Evolutionary conservation across 2,797 vertebrate species (phyloP), one percentile per base, ranked within the genome.

Genomic region (Pitangus sulphuratus): DNA sequence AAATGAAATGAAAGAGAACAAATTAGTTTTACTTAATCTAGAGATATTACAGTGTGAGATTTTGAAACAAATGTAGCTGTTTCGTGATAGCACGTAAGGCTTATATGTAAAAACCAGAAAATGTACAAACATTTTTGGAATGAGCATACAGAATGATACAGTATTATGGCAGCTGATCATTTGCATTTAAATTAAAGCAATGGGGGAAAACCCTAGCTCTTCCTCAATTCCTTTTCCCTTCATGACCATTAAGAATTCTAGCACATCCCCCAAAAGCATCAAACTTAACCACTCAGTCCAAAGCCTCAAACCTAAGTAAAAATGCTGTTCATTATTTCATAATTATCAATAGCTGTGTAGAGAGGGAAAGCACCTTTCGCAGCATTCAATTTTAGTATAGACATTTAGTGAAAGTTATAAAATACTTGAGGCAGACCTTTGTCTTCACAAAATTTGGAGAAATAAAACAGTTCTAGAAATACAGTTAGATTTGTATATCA

Each of bases 201-300:
- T 3, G 2, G 14, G 12, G 12, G 5, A 65, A 90, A 66, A 0
- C 1, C 4, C 4, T 16, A 64, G 24, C 9, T 61, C 31, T 40
- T 80, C 6, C 15, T 15, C 24, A 84, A 5, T 15, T 72, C 11
- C 24, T 84, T 53, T n/a, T 75, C 15, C 28, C 35, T 84, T 61
- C 33, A 48, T 4, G 37, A 83, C 14, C 22, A 60, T 25, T 69
- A 79, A n/a, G 70, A 87, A 54, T 40, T 76, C 33, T 47, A 53
- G 7, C 42, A 51, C 35, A 81, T 11, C 21, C 65, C 6, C 0
- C 19, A 71, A 61, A 90, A 78, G 30, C 35, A 81, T 45, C n/a
- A 39, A 39, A 40, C 18, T 40, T 74, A 56, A 77, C 8, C 10
- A 42, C 13, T 44, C 21, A 64, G 57, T 56, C 42, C 35, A 57